A percentile compares a stretch with the other conserved stretches of the same genome.
These are phyloP conservation scores for Hydrocynus forskahlii DNA, from an alignment of 2,797 vertebrate genomes.

Conservation along the genomic window DNA sequence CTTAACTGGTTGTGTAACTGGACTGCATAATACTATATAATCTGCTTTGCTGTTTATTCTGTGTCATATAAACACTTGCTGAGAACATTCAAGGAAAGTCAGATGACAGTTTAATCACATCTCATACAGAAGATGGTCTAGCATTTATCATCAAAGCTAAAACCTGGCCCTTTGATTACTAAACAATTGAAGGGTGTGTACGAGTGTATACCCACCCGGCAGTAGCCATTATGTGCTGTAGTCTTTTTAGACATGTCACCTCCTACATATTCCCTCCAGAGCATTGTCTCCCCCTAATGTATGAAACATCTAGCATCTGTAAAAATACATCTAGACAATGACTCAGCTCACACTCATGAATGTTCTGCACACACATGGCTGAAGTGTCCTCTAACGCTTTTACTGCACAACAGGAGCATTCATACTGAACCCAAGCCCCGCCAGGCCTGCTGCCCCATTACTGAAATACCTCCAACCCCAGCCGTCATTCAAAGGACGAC, in stretches of 20 bases:
- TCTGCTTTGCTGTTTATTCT: neutral
- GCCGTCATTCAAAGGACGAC: constrained; percentile 2
- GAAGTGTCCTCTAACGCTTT: neutral
- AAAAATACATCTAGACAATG: constrained; percentile 24
- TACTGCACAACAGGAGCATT: neutral
- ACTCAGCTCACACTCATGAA: constrained; percentile 28
- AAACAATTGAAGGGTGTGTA: neutral
- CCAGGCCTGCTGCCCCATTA: neutral
- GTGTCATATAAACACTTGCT: neutral
- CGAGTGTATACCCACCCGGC: neutral
- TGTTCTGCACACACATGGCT: constrained; percentile 18
- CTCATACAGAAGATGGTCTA: neutral
- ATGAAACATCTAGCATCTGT: neutral
- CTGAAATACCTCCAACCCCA: constrained; percentile 8
- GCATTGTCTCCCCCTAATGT: constrained; percentile 13
- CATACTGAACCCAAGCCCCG: neutral
- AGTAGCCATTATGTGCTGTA: neutral
- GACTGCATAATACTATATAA: neutral
- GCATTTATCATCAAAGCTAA: neutral
- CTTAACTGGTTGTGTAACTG: neutral
- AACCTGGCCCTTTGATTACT: neutral
- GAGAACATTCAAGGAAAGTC: neutral
- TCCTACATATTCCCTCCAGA: constrained; percentile 2
- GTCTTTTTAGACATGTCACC: neutral
- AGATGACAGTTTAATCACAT: too few relatives aligned